These are phyloP conservation scores for Cardiocondyla obscurior DNA, from an alignment of 1,140 invertebrate genomes.

Conservation along the genomic window DNA sequence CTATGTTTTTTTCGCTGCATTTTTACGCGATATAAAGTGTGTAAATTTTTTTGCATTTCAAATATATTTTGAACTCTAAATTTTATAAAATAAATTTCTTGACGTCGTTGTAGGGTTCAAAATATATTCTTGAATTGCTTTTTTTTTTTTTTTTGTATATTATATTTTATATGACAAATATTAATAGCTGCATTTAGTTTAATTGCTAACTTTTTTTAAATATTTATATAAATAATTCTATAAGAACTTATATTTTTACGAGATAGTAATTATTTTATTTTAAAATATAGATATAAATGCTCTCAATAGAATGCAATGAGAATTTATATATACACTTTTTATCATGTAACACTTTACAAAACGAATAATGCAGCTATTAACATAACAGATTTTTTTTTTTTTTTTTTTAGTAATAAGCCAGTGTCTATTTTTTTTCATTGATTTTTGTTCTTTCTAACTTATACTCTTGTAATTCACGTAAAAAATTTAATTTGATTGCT, in stretches of 20 bases:
- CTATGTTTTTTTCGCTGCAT: background rate
- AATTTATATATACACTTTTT: background rate
- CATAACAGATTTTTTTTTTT: conserved; percentile 39
- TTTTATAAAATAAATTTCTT: background rate
- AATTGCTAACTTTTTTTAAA: background rate
- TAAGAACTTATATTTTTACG: too few species aligned
- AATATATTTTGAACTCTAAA: conserved; percentile 19
- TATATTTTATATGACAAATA: conserved; percentile 27
- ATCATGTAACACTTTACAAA: background rate
- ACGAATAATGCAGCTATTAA: conserved; percentile 44
- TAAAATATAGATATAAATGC: background rate
- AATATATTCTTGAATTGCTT: conserved; percentile 19
- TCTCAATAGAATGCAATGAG: background rate
- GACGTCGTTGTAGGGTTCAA: conserved; percentile 25
- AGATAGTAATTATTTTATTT: too few species aligned
- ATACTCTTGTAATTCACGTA: conserved; percentile 10
- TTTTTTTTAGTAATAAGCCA: conserved; percentile 61
- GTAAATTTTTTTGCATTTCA: conserved; percentile 4
- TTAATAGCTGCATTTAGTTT: conserved; percentile 59
- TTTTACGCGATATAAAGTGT: conserved; percentile 16
- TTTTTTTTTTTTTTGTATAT: conserved; percentile 37
- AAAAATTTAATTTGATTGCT: background rate
- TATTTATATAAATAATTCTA: too few species aligned
- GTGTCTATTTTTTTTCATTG: conserved; percentile 73
- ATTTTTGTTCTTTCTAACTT: conserved; percentile 20